Conservation (phyloP, 2,888 invertebrate genomes). For the Junonia oenone region DNA sequence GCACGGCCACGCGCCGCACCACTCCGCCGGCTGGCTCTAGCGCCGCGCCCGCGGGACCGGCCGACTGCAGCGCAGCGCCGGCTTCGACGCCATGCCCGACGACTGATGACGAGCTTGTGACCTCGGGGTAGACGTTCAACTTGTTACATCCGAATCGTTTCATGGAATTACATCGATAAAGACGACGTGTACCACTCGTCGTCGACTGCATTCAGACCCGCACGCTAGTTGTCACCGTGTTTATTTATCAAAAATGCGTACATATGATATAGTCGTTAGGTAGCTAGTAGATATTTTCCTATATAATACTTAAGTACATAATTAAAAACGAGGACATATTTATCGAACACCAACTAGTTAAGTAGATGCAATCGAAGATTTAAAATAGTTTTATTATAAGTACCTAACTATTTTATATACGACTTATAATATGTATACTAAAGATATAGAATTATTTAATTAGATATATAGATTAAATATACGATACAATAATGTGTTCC, state of each 20-base stretch:
- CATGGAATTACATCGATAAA: not conserved
- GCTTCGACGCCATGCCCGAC: not conserved
- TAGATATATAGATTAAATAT: conserved; percentile 31
- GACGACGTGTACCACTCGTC: not conserved
- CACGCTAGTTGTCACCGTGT: not conserved
- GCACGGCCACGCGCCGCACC: conserved; percentile 83
- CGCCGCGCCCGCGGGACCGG: not conserved
- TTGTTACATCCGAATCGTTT: not conserved
- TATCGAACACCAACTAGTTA: conserved; percentile 71
- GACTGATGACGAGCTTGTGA: not conserved
- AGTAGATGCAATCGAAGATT: conserved; percentile 54
- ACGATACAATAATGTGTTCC: conserved; percentile 62
- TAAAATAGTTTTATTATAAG: conserved; percentile 33
- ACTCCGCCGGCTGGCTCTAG: conserved; percentile 85
- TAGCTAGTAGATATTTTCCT: conserved; percentile 14
- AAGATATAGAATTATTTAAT: conserved; percentile 30
- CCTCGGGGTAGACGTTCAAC: not conserved
- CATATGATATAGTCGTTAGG: conserved; percentile 1
- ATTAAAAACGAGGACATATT: conserved; percentile 48
- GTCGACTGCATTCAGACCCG: too few species aligned
- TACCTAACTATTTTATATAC: conserved; percentile 44
- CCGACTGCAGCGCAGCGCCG: not conserved
- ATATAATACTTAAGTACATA: conserved; percentile 18
- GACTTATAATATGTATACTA: conserved; percentile 35
- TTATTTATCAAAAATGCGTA: not conserved